A percentile compares a stretch with the other conserved stretches of the same genome.
Conservation (phyloP, 92 coral and sea anemone species). For the Pocillopora grandis region DNA sequence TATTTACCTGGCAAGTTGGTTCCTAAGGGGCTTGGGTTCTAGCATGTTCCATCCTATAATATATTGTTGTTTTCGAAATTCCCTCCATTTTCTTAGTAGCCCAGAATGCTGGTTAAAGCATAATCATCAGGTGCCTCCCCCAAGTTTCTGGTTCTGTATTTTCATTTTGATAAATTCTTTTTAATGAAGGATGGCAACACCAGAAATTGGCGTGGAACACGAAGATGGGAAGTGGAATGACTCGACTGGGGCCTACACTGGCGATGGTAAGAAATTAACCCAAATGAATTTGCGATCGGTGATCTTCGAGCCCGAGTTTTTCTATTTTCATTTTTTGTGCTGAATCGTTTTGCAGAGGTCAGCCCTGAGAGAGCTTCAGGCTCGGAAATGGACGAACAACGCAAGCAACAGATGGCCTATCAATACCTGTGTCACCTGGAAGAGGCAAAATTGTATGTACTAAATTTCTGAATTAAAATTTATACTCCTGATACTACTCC, state of each 20-base stretch:
- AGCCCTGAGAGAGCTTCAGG: constrained; percentile 95
- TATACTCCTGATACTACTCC: neutral
- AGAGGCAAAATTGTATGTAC: constrained; percentile 92
- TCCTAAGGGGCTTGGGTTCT: constrained; percentile 14
- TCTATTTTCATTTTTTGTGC: constrained; percentile 29
- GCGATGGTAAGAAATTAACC: constrained; percentile 27
- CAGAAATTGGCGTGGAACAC: constrained; percentile 42
- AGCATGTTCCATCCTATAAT: constrained; percentile 58
- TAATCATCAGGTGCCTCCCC: constrained; percentile 41
- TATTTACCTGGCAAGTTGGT: neutral
- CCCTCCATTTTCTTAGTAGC: constrained; percentile 57
- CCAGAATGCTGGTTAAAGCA: constrained; percentile 10
- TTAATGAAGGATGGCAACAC: constrained; percentile 60
- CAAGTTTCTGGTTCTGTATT: neutral
- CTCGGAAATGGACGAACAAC: constrained; percentile 98
- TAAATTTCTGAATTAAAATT: neutral
- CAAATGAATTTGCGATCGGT: neutral
- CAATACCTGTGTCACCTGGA: constrained; percentile 97
- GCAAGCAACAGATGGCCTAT: constrained; percentile 98
- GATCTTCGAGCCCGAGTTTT: neutral
- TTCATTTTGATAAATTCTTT: constrained; percentile 1
- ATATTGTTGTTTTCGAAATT: constrained; percentile 67
- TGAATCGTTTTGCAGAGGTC: constrained; percentile 49
- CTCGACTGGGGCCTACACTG: constrained; percentile 37
- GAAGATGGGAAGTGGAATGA: constrained; percentile 70